Base-by-base conservation (phyloP, 2,888 invertebrate species). In the Acrobasis consociella region DNA sequence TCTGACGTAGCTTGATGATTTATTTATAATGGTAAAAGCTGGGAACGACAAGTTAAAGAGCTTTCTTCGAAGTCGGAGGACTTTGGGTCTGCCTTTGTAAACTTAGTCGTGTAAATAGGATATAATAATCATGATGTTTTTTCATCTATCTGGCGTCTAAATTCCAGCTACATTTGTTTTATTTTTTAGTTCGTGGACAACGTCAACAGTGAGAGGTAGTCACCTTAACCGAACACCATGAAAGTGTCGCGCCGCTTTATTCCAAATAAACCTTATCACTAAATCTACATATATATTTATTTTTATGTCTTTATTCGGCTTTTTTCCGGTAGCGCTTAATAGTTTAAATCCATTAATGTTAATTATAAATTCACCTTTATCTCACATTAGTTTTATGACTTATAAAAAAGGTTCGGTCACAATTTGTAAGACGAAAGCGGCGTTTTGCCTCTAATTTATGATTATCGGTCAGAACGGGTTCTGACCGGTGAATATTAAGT, bases 281-380 rank as follows among this genome's bases (percentile, higher is more conserved):
- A 66, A 82, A 89, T 91, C 89, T 86, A 89, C 89, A 86, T 86
- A 88, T 88, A 85, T 91, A 89, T 89, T 89, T 89, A 91, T 89
- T 91, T 89, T 91, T 84, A 91, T 89, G 91, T 91, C 91, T 91
- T 84, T 86, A 92, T 92, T 85, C 86, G 82, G 78, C 81, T 83
- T 84, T 82, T 86, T 90, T 89, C 89, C 91, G 89, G 91, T 91
- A 91, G 91, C 91, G 73, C 84, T 89, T 90, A 91, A 90, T 90
- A 91, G 91, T 90, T 86, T 81, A 79, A 82, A 83, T 78, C 86
- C 90, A 89, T 91, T 91, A 89, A 86, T 83, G 89, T 86, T 88
- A 89, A 91, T 91, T 91, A 89, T 88, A 86, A 80, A 89, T 88
- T 86, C 87, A 81, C 74, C 77, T 82, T 86, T 86, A 89, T 90